Evolutionary conservation across 2,888 invertebrate species (phyloP).

Genomic region (Drosophila neutralis): DNA sequence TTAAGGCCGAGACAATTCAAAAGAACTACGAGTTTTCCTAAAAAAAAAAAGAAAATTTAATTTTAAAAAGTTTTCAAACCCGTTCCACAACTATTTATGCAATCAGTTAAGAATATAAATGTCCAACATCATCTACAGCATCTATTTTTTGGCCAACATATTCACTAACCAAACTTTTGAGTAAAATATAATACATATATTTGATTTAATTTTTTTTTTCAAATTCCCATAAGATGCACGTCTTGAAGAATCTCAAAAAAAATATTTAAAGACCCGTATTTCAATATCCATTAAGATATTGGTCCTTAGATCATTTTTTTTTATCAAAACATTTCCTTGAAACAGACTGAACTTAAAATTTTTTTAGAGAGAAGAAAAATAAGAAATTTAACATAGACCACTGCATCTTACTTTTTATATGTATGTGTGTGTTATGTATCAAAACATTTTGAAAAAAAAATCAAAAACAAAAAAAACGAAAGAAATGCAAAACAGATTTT

Average conservation of each 20-base stretch:
- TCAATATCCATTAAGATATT: conserved; percentile 20
- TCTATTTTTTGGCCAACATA: conserved; percentile 44
- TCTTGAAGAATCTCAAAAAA: conserved; percentile 83
- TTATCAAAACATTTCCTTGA: conserved; percentile 75
- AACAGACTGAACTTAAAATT: conserved; percentile 75
- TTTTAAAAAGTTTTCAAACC: conserved; percentile 43
- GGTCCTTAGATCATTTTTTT: conserved; percentile 39
- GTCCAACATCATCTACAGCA: too few relatives aligned
- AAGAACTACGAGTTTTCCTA: conserved; percentile 34
- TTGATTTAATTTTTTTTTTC: conserved; percentile 47
- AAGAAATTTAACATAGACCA: conserved; percentile 46
- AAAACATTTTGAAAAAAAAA: conserved; percentile 29
- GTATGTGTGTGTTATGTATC: conserved; percentile 50
- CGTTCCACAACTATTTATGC: conserved; percentile 61
- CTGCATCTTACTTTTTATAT: conserved; percentile 62
- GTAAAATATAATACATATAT: conserved; percentile 27
- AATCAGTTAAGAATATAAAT: conserved; percentile 42
- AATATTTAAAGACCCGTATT: conserved; percentile 33
- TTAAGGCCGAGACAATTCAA: conserved; percentile 54
- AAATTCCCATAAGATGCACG: conserved; percentile 65
- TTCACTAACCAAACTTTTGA: conserved; percentile 54
- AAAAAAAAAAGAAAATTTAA: conserved; percentile 29
- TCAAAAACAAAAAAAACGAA: conserved; percentile 11
- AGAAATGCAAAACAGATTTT: conserved; percentile 63
- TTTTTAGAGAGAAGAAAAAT: conserved; percentile 48